Base-by-base conservation (phyloP, 2,888 invertebrate genomes). In the Megastigmus dorsalis region DNA sequence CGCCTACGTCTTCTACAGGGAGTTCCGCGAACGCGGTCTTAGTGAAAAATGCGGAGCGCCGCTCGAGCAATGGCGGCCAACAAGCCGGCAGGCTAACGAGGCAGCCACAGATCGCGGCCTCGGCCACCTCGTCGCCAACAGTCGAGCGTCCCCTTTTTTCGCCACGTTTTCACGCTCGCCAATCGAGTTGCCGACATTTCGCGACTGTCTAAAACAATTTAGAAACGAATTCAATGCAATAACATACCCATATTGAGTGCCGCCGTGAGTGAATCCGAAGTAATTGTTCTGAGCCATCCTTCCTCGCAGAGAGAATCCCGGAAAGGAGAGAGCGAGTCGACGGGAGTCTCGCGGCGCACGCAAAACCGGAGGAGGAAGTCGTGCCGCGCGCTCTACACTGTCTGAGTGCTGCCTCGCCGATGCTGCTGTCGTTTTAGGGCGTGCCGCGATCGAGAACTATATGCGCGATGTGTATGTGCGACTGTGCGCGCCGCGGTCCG, bases 191-290 rank as follows among this genome's bases (percentile, higher is more conserved):
- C 23, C 26, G 10, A 38, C 54, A n/a, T 45, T 45, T 45, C 15
- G 18, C 45, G 45, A n/a, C n/a, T 18, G n/a, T 41, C 13, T 3
- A 41, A 41, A 20, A 1, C 41, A 41, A 10, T n/a, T 41, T 48
- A 48, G 23, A n/a, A 54, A 54, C 28, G 28, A 1, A 23, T 5
- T 13, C 30, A 41, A 45, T 23, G 55, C 43, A n/a, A 80, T 79
- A 83, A 81, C 93, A 92, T 90, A 95, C 94, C 94, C 95, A 89
- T 96, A 96, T 91, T 96, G 96, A 86, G 96, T 95, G 89, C 96
- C 95, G 87, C 95, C 95, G 89, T 96, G 96, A 86, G 95, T 95
- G 92, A 97, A 97, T 88, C 96, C 96, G 89, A 96, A 96, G 92
- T 96, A 97, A 92, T 97, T 97, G 91, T 96, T 96, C 89, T 95